Evolutionary conservation across 2,888 invertebrate genomes (phyloP), one percentile per base, ranked within the genome.

Genomic region (Polia nebulosa): DNA sequence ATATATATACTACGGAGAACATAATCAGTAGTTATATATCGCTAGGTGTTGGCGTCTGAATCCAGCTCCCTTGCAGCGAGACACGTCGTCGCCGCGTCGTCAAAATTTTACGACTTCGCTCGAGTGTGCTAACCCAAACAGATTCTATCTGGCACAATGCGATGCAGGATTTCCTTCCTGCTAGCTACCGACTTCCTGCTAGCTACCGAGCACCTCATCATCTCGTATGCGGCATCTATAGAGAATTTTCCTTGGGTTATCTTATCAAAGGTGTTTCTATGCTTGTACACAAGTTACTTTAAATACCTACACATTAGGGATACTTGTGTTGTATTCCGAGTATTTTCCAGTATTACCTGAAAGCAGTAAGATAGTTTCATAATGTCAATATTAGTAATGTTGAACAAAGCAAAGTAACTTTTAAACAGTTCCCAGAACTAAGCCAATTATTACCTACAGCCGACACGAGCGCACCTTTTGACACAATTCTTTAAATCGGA

Each of bases 71-170:
- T 75, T 78, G 78, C 81, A 78, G 59, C 66, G 65, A 74, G 67
- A 68, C 74, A 68, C 67, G 59, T 80, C 65, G 72, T 72, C 78
- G 82, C 68, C 78, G 72, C 57, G 78, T 83, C 81, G 69, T 83
- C 75, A 82, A 81, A 83, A 64, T 81, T 82, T 82, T 82, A 82
- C 78, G 83, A 81, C 68, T 66, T 80, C 47, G 52, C 56, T 64
- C 64, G 67, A 80, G 72, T 83, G 68, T 76, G 78, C 78, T 72
- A 57, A 80, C 83, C 81, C 78, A 83, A 83, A 81, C 81, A 81
- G 75, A 83, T 81, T 83, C 58, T 72, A 83, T 83, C 66, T 73
- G 58, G 52, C 66, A 75, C 72, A 78, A 73, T 72, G 55, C 71
- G 66, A 76, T 73, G 68, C 82, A 79, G 65, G 81, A 72, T 83